Percentiles rank a stretch among this genome's conserved stretches.
Evolutionary conservation across 2,113 vertebrate genomes (phyloP).

Genomic region (Bufo gargarizans): DNA sequence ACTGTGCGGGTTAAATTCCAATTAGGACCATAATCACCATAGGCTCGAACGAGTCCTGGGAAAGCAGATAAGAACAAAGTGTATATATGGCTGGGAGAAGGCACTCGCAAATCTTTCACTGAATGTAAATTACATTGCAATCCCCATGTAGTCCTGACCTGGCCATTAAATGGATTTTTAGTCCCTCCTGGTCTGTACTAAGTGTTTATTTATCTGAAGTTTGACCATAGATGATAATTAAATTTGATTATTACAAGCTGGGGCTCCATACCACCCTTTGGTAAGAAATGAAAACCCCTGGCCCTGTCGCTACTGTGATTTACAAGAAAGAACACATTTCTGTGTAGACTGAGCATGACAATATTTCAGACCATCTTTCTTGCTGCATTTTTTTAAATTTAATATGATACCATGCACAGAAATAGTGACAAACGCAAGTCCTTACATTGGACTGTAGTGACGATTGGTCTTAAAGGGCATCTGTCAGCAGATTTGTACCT

Average conservation of each 20-base stretch:
- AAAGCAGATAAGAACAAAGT: conserved; percentile 49
- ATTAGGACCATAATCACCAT: conserved; percentile 53
- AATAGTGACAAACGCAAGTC: no score
- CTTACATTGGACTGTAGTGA: no score
- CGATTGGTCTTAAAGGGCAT: no score
- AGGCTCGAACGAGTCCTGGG: conserved; percentile 46
- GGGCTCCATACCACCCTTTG: neutral
- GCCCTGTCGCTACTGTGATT: neutral
- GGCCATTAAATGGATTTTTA: conserved; percentile 35
- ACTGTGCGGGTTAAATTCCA: conserved; percentile 53
- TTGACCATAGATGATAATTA: conserved; percentile 33
- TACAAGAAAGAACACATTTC: neutral
- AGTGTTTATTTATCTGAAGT: conserved; percentile 37
- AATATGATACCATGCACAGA: no score
- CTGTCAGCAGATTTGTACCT: no score
- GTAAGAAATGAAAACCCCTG: conserved; percentile 25
- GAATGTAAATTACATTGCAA: conserved; percentile 45
- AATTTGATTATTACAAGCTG: conserved; percentile 40
- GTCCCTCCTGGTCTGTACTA: conserved; percentile 35
- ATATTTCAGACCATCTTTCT: neutral
- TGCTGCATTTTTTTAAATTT: no score
- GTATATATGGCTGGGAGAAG: conserved; percentile 34
- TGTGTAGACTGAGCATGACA: neutral
- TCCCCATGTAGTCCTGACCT: conserved; percentile 31
- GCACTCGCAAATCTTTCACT: conserved; percentile 17